Percentiles rank a stretch among this genome's conserved stretches.
These are phyloP conservation scores for Daptonema setosum DNA, from an alignment of 2,888 invertebrate genomes.

Conservation along the genomic window DNA sequence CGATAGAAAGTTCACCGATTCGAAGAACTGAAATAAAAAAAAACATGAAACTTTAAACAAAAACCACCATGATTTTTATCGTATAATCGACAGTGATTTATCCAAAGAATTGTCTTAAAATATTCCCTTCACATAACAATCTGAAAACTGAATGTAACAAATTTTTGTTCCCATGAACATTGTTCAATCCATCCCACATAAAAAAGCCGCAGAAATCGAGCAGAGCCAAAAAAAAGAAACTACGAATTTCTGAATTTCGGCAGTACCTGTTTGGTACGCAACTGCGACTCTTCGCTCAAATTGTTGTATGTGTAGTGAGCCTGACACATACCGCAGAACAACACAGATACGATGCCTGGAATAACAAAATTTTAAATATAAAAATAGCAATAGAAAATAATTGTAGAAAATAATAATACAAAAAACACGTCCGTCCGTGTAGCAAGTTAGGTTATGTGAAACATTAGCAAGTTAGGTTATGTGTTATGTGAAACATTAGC, in stretches of 20 bases:
- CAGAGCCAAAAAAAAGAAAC: too few species aligned
- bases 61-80: not conserved
- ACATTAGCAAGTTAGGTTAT: too few species aligned
- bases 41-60: not conserved
- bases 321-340: slow-evolving; percentile 96
- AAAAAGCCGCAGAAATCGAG: too few species aligned
- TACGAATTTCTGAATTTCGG: too few species aligned
- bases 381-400: too few species aligned
- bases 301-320: slow-evolving; percentile 98
- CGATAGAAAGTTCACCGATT: slow-evolving; percentile 76
- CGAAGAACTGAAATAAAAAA: slow-evolving; percentile 42
- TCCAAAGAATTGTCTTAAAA: not conserved
- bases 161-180: not conserved
- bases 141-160: not conserved
- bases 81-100: too few species aligned
- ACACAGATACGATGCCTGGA: slow-evolving; percentile 62
- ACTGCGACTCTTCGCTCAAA: slow-evolving; percentile 60
- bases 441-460: not conserved
- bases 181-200: too few species aligned
- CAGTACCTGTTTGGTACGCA: slow-evolving; percentile 60
- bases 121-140: not conserved
- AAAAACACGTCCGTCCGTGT: not conserved
- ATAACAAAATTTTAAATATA: not conserved
- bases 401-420: too few species aligned
- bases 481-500: too few species aligned